Conservation (phyloP, 2,888 invertebrate species). For the Caenorhabditis macrosperma region DNA sequence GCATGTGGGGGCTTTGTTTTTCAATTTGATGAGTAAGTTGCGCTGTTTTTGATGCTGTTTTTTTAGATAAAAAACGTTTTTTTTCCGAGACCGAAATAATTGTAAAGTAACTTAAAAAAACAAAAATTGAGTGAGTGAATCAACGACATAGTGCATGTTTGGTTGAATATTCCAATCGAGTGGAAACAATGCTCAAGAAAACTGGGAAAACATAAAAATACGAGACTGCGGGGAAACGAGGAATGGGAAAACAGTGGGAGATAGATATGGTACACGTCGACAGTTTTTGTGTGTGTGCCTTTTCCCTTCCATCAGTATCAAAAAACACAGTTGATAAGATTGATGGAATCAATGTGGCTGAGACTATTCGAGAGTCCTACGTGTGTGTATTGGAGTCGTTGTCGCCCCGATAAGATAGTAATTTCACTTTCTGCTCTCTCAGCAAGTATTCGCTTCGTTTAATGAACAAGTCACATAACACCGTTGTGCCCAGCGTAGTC, state of each 20-base stretch:
- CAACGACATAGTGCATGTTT: too few relatives aligned
- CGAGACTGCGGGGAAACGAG: neutral
- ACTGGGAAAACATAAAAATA: neutral
- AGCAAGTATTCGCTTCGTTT: neutral
- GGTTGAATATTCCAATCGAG: too few relatives aligned
- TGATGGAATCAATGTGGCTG: neutral
- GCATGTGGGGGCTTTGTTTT: too few relatives aligned
- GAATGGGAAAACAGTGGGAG: neutral
- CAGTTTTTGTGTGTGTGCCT: constrained; percentile 1
- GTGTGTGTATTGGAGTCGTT: constrained; percentile 11
- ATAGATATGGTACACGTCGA: neutral
- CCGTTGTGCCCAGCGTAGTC: constrained; percentile 32
- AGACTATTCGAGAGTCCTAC: constrained; percentile 41
- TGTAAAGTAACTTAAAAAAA: too few relatives aligned
- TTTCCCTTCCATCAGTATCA: constrained; percentile 17
- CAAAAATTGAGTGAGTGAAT: too few relatives aligned
- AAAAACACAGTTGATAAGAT: constrained; percentile 51
- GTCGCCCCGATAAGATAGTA: constrained; percentile 40
- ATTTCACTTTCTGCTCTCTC: constrained; percentile 25
- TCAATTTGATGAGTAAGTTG: too few relatives aligned
- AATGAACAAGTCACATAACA: constrained; percentile 40
- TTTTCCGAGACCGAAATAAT: too few relatives aligned
- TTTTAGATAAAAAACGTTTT: too few relatives aligned
- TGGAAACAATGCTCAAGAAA: neutral
- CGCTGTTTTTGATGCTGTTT: too few relatives aligned